These are phyloP conservation scores for Aepyceros melampus DNA, from an alignment of 2,113 vertebrate genomes.

Conservation along the genomic window DNA sequence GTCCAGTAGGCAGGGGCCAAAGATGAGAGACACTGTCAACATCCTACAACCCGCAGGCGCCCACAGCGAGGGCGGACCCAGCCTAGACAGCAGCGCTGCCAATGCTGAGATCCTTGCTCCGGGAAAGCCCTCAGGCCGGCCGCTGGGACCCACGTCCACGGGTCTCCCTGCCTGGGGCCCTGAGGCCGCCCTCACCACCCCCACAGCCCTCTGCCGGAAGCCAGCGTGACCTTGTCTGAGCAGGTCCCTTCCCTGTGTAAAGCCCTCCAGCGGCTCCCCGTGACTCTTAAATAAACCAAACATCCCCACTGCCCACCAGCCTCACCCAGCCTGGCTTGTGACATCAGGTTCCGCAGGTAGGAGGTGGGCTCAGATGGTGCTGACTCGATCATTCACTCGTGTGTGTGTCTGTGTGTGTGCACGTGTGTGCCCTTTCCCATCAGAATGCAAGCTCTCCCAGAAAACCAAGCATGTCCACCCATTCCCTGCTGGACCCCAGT, in stretches of 20 bases:
- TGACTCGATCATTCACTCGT: background rate
- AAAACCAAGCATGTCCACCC: background rate
- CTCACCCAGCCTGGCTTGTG: rapidly evolving
- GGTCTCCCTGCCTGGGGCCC: background rate
- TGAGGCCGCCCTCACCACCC: background rate
- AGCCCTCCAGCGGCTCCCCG: background rate
- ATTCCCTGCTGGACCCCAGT: background rate
- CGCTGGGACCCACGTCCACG: rapidly evolving
- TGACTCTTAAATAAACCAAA: background rate
- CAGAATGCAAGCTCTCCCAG: background rate
- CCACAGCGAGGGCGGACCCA: rapidly evolving
- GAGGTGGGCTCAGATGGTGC: background rate
- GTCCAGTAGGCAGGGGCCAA: background rate
- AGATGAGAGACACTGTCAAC: background rate
- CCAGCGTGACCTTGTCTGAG: background rate
- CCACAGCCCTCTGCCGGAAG: background rate
- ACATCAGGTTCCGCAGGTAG: rapidly evolving
- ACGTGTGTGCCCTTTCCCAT: background rate
- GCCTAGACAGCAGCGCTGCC: rapidly evolving
- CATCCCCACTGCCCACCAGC: background rate
- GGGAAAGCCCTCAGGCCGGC: background rate
- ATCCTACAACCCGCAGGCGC: rapidly evolving
- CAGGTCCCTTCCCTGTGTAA: background rate
- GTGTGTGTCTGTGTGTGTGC: background rate
- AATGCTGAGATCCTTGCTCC: rapidly evolving